phyloP scores from a whole-genome alignment of 2,797 vertebrate species.

The Ficedula albicollis region DNA sequence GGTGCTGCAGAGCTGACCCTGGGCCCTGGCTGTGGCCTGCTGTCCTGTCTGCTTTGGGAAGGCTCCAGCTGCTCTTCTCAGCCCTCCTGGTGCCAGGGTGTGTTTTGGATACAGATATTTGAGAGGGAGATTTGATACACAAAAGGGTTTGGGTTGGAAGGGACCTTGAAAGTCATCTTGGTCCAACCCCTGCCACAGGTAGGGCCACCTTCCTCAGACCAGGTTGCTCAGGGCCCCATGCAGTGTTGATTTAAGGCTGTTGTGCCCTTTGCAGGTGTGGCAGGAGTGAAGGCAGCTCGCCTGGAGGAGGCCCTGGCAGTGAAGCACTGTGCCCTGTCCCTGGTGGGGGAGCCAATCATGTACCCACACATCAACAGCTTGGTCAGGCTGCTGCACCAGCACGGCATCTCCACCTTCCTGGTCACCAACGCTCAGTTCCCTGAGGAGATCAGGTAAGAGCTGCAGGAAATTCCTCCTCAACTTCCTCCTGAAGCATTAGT shows the following conservation, averaged over 20 bases:
- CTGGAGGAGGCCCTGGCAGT: conserved; percentile 85
- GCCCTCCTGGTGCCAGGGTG: neutral
- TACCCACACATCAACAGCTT: conserved; percentile 93
- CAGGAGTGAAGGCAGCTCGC: conserved; percentile 84
- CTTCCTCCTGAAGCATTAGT: neutral
- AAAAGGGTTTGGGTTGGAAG: neutral
- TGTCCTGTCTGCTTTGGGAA: neutral
- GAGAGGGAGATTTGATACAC: neutral
- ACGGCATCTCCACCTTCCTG: conserved; percentile 90
- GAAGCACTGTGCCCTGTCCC: conserved; percentile 91
- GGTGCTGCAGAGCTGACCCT: neutral
- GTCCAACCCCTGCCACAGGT: neutral
- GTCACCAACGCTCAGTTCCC: conserved; percentile 97
- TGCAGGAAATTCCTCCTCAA: neutral
- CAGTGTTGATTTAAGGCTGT: neutral
- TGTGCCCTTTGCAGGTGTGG: conserved; percentile 79
- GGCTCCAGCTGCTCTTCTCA: neutral
- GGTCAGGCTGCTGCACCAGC: conserved; percentile 85
- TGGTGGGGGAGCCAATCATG: conserved; percentile 97
- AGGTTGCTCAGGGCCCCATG: neutral
- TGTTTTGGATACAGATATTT: neutral
- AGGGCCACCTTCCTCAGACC: neutral
- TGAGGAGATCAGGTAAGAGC: conserved; percentile 86
- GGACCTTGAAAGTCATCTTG: neutral
- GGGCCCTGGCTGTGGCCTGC: neutral